Evolutionary conservation across 2,888 invertebrate species (phyloP).

Genomic region (Fragum fragum): DNA sequence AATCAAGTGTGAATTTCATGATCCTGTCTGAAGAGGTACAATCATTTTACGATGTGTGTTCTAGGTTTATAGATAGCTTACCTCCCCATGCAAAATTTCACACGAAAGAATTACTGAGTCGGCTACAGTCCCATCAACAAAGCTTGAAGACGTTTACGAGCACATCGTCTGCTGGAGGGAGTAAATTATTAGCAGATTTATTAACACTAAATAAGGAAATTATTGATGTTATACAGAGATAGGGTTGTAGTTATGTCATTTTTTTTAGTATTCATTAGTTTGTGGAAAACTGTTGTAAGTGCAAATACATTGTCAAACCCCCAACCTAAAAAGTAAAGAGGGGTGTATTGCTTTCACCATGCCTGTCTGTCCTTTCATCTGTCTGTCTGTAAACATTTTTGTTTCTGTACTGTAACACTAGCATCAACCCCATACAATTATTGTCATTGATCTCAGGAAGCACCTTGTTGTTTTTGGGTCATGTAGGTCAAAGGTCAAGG

Average conservation of each 20-base stretch:
- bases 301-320: too few species aligned
- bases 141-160: constrained; percentile 81
- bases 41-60: constrained; percentile 93
- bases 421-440: too few species aligned
- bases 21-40: constrained; percentile 93
- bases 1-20: constrained; percentile 90
- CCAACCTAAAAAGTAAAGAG: too few species aligned
- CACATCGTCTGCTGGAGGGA: constrained; percentile 76
- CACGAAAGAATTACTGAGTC: constrained; percentile 89
- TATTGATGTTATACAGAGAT: constrained; percentile 90
- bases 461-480: too few species aligned
- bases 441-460: too few species aligned
- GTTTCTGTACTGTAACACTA: too few species aligned
- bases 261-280: too few species aligned
- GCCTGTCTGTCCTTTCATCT: too few species aligned
- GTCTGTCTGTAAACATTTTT: too few species aligned
- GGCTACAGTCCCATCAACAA: constrained; percentile 79
- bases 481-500: too few species aligned
- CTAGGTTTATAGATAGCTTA: constrained; percentile 93
- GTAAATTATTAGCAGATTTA: constrained; percentile 78
- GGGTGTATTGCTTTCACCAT: too few species aligned
- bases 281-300: too few species aligned
- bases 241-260: constrained; percentile 25
- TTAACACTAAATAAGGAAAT: constrained; percentile 81
- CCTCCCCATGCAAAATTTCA: constrained; percentile 96